phyloP scores from a whole-genome alignment of 2,113 vertebrate species.

The Chaetura pelagica region DNA sequence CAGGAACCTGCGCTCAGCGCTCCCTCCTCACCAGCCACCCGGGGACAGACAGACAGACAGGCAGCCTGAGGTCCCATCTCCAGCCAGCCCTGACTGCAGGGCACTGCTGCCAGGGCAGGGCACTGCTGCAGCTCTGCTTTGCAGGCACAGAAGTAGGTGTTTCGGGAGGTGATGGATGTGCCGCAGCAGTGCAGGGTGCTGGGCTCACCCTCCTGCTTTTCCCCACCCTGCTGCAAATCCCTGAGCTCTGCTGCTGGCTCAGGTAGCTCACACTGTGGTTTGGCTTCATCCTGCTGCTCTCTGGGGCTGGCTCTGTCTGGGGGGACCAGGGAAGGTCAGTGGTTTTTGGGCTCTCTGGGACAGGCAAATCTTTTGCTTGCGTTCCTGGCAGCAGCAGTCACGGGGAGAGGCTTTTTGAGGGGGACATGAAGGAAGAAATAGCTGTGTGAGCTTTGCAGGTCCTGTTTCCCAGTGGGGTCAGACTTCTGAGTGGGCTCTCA shows the following conservation, averaged over 20 bases:
- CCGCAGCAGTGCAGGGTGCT: not conserved
- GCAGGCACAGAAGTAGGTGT: not conserved
- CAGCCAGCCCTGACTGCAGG: accelerated
- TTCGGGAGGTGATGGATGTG: not conserved
- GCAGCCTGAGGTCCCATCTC: accelerated
- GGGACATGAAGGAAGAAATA: not conserved
- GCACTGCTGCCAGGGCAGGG: not conserved
- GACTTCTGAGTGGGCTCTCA: accelerated
- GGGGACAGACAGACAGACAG: not conserved
- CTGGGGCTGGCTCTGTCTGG: not conserved
- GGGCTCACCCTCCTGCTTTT: not conserved
- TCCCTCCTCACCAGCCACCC: not conserved
- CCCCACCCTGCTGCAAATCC: not conserved
- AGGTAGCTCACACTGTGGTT: not conserved
- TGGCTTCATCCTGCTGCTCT: not conserved
- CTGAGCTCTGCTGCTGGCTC: accelerated
- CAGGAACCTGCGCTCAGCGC: not conserved
- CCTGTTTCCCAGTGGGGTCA: not conserved
- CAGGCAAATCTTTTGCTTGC: not conserved
- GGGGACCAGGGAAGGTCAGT: not conserved
- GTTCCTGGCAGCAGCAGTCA: not conserved
- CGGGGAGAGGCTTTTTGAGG: not conserved
- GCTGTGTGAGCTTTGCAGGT: not conserved
- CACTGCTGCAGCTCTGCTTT: not conserved
- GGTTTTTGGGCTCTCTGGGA: not conserved